Evolutionary conservation across 2,888 invertebrate genomes (phyloP).

Genomic region (Strigamia maritima): DNA sequence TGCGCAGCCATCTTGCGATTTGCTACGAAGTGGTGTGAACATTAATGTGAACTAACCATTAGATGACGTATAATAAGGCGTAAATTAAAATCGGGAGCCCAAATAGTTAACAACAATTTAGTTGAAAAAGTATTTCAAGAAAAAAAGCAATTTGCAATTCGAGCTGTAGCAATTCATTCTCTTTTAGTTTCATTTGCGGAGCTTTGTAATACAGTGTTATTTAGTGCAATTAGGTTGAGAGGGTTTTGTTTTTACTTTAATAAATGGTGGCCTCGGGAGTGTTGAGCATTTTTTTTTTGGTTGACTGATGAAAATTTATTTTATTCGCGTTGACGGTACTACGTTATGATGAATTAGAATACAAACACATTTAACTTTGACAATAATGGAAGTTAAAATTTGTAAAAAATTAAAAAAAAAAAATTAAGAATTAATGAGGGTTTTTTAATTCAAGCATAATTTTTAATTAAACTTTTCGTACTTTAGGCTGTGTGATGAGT

Average conservation of each 20-base stretch:
- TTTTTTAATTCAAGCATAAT: background rate
- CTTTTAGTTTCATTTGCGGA: background rate
- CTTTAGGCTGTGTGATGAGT: background rate
- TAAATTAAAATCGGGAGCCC: too few species aligned
- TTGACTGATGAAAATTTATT: background rate
- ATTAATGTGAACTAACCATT: too few species aligned
- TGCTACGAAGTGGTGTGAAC: too few species aligned
- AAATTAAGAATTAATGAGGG: background rate
- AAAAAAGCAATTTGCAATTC: background rate
- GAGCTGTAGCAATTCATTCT: background rate
- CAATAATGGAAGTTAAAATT: background rate
- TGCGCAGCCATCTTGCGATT: too few species aligned
- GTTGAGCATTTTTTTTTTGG: background rate
- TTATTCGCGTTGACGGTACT: too few species aligned
- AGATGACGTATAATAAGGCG: too few species aligned
- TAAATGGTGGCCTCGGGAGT: background rate
- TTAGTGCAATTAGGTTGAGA: background rate
- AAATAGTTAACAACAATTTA: too few species aligned
- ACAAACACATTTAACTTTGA: background rate
- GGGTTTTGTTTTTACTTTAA: background rate
- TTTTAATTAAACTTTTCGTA: conserved; percentile 10
- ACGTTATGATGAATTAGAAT: background rate
- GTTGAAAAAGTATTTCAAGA: background rate
- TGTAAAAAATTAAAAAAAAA: background rate
- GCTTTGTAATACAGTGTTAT: background rate